These are phyloP conservation scores for Clostera curtula DNA, from an alignment of 2,888 invertebrate species.

Conservation along the genomic window DNA sequence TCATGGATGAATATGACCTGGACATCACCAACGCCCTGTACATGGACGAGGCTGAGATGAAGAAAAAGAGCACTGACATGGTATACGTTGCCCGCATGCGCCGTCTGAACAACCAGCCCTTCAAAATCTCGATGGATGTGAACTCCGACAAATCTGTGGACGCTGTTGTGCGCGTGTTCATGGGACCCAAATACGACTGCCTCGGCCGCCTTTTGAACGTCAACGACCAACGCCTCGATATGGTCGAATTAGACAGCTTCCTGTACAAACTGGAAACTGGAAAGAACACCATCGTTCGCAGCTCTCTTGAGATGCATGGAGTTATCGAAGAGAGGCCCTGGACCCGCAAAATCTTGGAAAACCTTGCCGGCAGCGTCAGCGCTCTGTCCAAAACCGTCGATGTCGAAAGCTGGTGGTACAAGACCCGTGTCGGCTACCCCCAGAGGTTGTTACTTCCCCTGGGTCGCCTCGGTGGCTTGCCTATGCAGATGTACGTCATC, in stretches of 20 bases:
- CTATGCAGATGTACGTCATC: conserved; percentile 78
- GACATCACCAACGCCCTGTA: conserved; percentile 78
- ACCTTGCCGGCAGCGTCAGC: conserved; percentile 38
- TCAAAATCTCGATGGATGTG: conserved; percentile 74
- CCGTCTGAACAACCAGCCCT: conserved; percentile 79
- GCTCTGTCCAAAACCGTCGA: conserved; percentile 69
- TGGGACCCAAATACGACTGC: conserved; percentile 82
- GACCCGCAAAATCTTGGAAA: conserved; percentile 45
- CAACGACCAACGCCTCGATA: conserved; percentile 57
- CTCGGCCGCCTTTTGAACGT: conserved; percentile 72
- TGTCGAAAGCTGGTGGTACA: conserved; percentile 72
- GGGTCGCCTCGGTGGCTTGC: conserved; percentile 78
- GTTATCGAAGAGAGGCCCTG: conserved; percentile 75
- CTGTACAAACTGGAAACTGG: conserved; percentile 77
- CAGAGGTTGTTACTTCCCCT: conserved; percentile 81
- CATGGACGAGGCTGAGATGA: conserved; percentile 60
- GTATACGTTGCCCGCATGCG: conserved; percentile 73
- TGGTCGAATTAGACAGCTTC: conserved; percentile 72
- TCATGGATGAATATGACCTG: conserved; percentile 80
- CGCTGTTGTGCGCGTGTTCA: conserved; percentile 78
- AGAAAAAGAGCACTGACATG: conserved; percentile 64
- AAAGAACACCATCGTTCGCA: conserved; percentile 79
- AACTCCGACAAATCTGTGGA: conserved; percentile 72
- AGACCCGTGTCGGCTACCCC: conserved; percentile 76
- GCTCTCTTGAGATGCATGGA: conserved; percentile 79